phyloP scores from a whole-genome alignment of 2,888 invertebrate species.

The Drosophila paracracens region DNA sequence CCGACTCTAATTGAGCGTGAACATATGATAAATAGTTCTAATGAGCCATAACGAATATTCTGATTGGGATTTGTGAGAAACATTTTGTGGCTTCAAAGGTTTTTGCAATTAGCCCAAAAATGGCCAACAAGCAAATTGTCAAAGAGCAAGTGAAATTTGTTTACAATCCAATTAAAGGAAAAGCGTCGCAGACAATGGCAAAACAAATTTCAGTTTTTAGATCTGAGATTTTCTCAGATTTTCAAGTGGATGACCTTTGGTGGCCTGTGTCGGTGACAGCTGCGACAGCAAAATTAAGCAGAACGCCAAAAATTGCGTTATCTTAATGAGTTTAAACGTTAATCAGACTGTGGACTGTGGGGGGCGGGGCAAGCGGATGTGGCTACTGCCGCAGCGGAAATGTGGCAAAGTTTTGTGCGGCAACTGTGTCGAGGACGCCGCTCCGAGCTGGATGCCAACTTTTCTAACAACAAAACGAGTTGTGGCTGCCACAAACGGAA shows the following conservation, averaged over 20 bases:
- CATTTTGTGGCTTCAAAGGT: slow-evolving; percentile 29
- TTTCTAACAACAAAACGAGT: slow-evolving; percentile 58
- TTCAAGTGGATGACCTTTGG: slow-evolving; percentile 69
- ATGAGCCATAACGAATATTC: slow-evolving; percentile 30
- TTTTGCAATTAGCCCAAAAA: slow-evolving; percentile 69
- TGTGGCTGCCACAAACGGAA: slow-evolving; percentile 62
- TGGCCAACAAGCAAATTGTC: slow-evolving; percentile 65
- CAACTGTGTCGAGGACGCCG: slow-evolving; percentile 53
- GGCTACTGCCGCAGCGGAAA: slow-evolving; percentile 64
- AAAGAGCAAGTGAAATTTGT: slow-evolving; percentile 72
- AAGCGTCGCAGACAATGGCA: slow-evolving; percentile 62
- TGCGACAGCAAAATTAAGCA: slow-evolving; percentile 71
- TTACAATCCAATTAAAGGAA: slow-evolving; percentile 77
- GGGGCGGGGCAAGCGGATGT: slow-evolving; percentile 39
- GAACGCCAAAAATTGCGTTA: slow-evolving; percentile 80
- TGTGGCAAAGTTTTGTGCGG: slow-evolving; percentile 68
- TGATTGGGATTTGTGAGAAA: slow-evolving; percentile 55
- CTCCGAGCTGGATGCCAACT: slow-evolving; percentile 45
- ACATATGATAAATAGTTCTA: slow-evolving; percentile 50
- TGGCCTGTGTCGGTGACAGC: slow-evolving; percentile 51
- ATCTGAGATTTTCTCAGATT: slow-evolving; percentile 36
- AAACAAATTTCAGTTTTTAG: slow-evolving; percentile 64
- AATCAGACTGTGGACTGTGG: slow-evolving; percentile 59
- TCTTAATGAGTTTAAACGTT: slow-evolving; percentile 84
- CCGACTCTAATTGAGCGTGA: slow-evolving; percentile 59